Conservation (phyloP, 2,113 vertebrate genomes). For the Dicaeum eximium region DNA sequence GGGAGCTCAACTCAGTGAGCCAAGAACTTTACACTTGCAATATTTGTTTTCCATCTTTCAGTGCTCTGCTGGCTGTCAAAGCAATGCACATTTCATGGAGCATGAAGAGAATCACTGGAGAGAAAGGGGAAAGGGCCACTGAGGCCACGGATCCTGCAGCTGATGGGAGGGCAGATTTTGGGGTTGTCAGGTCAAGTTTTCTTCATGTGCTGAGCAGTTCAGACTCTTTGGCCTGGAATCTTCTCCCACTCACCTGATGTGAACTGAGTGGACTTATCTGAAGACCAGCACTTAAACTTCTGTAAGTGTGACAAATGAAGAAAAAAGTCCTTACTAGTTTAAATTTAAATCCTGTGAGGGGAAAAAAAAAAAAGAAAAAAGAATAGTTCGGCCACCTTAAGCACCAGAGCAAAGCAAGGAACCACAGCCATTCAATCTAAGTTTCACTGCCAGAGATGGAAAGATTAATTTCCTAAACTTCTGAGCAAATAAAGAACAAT, state of each 20-base stretch:
- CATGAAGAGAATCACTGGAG: conserved; percentile 1
- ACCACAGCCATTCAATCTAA: neutral
- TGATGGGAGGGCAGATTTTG: neutral
- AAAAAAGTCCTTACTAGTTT: neutral
- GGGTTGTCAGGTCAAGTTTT: conserved; percentile 40
- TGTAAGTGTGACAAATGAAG: neutral
- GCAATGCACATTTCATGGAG: conserved; percentile 6
- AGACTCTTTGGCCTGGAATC: neutral
- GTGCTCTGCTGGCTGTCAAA: conserved; percentile 25
- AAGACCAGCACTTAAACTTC: neutral
- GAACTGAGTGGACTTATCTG: neutral
- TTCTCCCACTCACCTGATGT: neutral
- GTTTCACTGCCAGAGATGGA: neutral
- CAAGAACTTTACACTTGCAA: neutral
- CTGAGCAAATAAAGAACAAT: neutral
- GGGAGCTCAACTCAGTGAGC: neutral
- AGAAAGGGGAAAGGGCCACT: conserved; percentile 4
- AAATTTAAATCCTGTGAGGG: neutral
- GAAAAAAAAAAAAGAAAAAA: neutral
- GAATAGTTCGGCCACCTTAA: neutral
- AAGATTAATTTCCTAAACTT: neutral
- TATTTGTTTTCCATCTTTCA: neutral
- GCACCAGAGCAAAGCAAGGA: neutral
- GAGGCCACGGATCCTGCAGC: neutral
- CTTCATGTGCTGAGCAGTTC: neutral